These are phyloP conservation scores for Fratercula arctica DNA, from an alignment of 2,797 vertebrate genomes.

Conservation along the genomic window DNA sequence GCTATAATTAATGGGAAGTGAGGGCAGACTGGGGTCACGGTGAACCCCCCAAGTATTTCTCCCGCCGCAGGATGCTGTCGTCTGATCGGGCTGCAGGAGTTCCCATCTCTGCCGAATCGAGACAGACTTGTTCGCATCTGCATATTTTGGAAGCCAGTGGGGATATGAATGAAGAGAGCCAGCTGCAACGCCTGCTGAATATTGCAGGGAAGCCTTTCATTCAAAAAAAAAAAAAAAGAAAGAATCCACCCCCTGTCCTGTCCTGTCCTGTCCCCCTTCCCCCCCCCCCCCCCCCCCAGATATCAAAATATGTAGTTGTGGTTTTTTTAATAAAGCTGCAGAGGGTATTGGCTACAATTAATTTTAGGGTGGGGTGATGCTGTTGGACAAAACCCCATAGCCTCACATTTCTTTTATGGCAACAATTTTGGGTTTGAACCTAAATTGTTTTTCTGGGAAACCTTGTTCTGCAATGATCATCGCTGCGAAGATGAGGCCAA, in stretches of 20 bases:
- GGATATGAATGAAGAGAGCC: not conserved
- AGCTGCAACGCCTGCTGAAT: not conserved
- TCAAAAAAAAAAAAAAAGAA: not conserved
- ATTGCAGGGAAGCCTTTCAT: not conserved
- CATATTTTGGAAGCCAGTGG: not conserved
- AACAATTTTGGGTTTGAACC: not conserved
- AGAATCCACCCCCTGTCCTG: not conserved
- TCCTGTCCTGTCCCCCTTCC: no score
- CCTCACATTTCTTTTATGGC: not conserved
- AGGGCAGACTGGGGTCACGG: not conserved
- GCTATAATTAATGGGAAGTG: not conserved
- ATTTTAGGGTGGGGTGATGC: not conserved
- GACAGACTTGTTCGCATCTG: not conserved
- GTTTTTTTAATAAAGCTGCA: not conserved
- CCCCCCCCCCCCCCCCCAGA: no score
- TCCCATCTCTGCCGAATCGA: accelerated
- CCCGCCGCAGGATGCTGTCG: not conserved
- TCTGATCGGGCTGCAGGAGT: accelerated
- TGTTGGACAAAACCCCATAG: not conserved
- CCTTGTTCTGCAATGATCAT: accelerated
- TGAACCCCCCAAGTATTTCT: accelerated
- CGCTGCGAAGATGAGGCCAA: not conserved
- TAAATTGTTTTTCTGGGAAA: not conserved
- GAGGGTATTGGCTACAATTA: not conserved
- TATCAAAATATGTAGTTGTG: not conserved